Evolutionary conservation across 1,140 invertebrate genomes (phyloP), one percentile per base, ranked within the genome.

Genomic region (Lutraria rhynchaena): DNA sequence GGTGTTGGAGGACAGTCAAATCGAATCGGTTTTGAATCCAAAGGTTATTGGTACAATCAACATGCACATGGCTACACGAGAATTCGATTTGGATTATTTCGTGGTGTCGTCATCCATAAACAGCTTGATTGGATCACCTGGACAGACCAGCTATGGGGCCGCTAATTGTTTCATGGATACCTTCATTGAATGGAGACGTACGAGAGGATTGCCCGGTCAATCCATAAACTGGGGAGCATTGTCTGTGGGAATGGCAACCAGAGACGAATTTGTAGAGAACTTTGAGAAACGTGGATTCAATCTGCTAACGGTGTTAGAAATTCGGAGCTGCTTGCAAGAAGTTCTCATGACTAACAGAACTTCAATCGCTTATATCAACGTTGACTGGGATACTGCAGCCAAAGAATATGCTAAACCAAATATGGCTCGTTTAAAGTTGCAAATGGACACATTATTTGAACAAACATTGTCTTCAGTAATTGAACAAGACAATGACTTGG

Each of bases 81-180:
- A 35, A 31, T 15, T 55, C 24, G 7, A 35, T 0, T 29, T 83
- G 22, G 81, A 85, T 41, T 83, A 73, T 41, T 85, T 85, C 60
- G 67, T 85, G 1, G 24, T 82, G 19, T 51, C 60, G 9, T 85
- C 83, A 22, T 85, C 83, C 11, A 53, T 85, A n/a, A n/a, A n/a
- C n/a, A n/a, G n/a, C n/a, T n/a, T n/a, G n/a, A n/a, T n/a, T n/a
- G n/a, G n/a, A n/a, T 13, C 29, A 37, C 65, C 67, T 15, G 87
- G 87, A 11, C 87, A 87, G 55, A 69, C 81, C 1, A 86, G 70
- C 53, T 87, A 87, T 67, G 87, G 85, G 17, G 85, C 85, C 9
- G 87, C 77, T 24, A 87, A 87, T 51, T 82, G 74, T 51, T 87
- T 87, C 76, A 76, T 82, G 83, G 87, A 87, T 58, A 71, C 77